Base-by-base conservation (phyloP, 1,140 invertebrate genomes). In the Pseudomyrmex dendroicus region DNA sequence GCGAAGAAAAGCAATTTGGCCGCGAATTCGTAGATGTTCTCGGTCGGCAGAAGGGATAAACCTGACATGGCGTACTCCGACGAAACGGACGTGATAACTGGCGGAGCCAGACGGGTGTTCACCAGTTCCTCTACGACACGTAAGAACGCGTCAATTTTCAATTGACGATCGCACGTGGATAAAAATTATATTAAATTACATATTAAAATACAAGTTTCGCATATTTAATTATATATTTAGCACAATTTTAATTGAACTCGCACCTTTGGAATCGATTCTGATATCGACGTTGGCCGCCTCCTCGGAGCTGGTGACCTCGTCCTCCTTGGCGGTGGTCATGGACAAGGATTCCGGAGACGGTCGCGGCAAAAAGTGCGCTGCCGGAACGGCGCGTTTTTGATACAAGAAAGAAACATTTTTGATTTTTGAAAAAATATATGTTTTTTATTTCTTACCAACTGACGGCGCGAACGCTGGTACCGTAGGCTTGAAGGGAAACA, bases 1-100 rank as follows among this genome's bases (percentile, higher is more conserved):
- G 96, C 95, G 1, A 97, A 92, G 88, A 97, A 96, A 9, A 98
- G 93, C n/a, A 98, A 91, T 90, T 97, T 97, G 1, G 97, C 96
- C 2, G 97, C 96, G 2, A 96, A 96, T 90, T 97, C 96, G 89
- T 97, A 97, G 13, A 96, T 93, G 77, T 95, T 96, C 88, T 97
- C 96, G 54, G 93, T 92, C 12, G 95, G 94, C 83, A 95, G 92
- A 25, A 95, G 89, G 48, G 92, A 93, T 56, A 92, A 91, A 64
- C 85, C 82, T 48, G 91, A 87, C 61, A 90, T 78, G 54, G 87
- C 77, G 72, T 92, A 91, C 20, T 94, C 93, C 10, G 92, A 61
- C 13, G 90, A 82, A 1, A 84, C 62, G 7, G 91, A 82, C 44
- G 86, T 90, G 4, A 93, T 83, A 12, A 92, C 57, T 1, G 91